phyloP scores from a whole-genome alignment of 2,113 vertebrate species.

The Micronycteris hirsuta region DNA sequence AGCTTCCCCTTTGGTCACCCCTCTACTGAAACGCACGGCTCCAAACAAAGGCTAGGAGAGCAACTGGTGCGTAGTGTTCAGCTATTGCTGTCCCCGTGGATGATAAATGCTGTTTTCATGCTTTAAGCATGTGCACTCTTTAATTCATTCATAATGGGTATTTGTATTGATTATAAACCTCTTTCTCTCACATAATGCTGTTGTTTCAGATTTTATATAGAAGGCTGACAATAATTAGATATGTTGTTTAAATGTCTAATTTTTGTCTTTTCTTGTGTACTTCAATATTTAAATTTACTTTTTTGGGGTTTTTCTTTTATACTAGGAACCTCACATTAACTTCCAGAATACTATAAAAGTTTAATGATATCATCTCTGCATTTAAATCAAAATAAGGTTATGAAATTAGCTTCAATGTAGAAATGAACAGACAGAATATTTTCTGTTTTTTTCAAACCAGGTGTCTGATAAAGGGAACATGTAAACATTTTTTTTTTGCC shows the following conservation, averaged over 20 bases:
- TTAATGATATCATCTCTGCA: background rate
- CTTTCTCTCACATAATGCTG: background rate
- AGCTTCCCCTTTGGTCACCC: background rate
- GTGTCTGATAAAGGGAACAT: background rate
- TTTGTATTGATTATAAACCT: background rate
- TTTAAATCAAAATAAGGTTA: background rate
- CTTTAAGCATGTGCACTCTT: background rate
- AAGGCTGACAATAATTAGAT: background rate
- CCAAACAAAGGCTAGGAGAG: background rate
- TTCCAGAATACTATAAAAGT: background rate
- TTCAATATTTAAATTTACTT: background rate
- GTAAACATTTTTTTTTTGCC: background rate
- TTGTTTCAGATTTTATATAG: constrained; percentile 1
- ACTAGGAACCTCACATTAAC: background rate
- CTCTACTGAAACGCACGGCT: background rate
- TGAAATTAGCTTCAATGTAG: background rate
- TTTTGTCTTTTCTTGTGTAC: background rate
- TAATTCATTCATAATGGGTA: background rate
- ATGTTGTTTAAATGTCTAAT: background rate
- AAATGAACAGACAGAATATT: background rate
- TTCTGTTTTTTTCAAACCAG: background rate
- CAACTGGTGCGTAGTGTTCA: background rate
- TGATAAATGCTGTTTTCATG: background rate
- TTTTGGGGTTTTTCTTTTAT: background rate
- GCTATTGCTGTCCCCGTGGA: background rate